phyloP scores from a whole-genome alignment of 2,888 invertebrate species.

The Andricus curvator region DNA sequence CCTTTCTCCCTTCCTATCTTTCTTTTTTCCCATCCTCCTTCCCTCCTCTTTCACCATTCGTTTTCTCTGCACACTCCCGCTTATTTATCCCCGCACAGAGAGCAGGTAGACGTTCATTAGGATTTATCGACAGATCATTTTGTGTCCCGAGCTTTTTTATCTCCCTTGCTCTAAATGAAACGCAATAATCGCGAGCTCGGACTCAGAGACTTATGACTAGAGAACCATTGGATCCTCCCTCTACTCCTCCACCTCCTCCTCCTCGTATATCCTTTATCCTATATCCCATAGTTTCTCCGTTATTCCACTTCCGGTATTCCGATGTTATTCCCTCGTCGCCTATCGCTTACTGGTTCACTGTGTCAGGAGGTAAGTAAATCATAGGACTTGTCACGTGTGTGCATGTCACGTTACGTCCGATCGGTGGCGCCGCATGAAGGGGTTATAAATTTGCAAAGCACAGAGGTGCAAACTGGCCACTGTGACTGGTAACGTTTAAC shows the following conservation, averaged over 20 bases:
- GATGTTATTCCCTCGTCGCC: conserved; percentile 8
- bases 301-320: background rate
- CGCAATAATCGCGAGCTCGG: conserved; percentile 63
- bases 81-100: conserved; percentile 66
- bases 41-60: conserved; percentile 42
- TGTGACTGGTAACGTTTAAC: conserved; percentile 48
- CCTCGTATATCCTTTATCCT: background rate
- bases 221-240: background rate
- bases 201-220: conserved; percentile 55
- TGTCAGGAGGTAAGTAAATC: conserved; percentile 56
- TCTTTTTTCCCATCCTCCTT: conserved; percentile 3
- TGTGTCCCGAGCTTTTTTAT: conserved; percentile 62
- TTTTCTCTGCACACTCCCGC: conserved; percentile 46
- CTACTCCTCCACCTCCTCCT: too few species aligned
- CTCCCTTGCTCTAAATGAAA: conserved; percentile 62
- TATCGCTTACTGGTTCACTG: conserved; percentile 26
- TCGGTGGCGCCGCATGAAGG: conserved; percentile 55
- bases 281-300: background rate
- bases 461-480: conserved; percentile 64
- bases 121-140: conserved; percentile 75
- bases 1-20: background rate
- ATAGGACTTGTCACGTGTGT: conserved; percentile 55
- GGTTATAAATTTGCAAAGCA: conserved; percentile 66
- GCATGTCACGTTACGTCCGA: conserved; percentile 53
- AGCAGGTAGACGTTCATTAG: conserved; percentile 75